Base-by-base conservation (phyloP, 35 echinoderm and acorn worm species). In the Chiridota heheva region DNA sequence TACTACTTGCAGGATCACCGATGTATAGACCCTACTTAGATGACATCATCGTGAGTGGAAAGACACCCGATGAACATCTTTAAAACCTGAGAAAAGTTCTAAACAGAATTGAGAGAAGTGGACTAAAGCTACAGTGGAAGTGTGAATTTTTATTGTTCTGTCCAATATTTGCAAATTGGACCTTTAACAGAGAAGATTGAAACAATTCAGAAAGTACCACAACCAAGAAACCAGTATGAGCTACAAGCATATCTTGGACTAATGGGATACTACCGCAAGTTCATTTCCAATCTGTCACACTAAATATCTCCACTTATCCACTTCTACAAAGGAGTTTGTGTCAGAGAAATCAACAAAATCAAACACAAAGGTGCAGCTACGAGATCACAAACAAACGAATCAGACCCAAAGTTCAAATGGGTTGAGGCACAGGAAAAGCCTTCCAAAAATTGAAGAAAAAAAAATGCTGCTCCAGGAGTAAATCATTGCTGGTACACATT, bases 221-320 rank as follows among this genome's bases (percentile, higher is more conserved):
- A 26, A 42, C 79, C 79, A 44, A 37, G 17, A 27, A 89, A 90
- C 40, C 55, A 84, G 35, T 49, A 2, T 8, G 48, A 77, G 53
- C 39, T 90, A 26, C 79, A 84, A 40, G 69, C 80, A 1, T 84
- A 84, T 25, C 44, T 65, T 18, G 87, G 87, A n/a, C 48, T 65
- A 5, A 26, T 90, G 15, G 81, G 80, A 30, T 90, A 90, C 33
- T 90, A 90, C 58, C 18, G 78, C 30, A 83, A 80, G 59, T 83
- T 84, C 46, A 73, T 89, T 25, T 80, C 56, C 10, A 77, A 90
- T 66, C 38, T 90, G 27, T 22, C 70, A 44, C 15, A 47, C 35
- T 20, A 76, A 31, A 84, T 84, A 31, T 69, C 70, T 3, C 81
- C 87, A 18, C 40, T 73, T 16, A 89, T 31, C 30, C 17, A 72